Evolutionary conservation across 2,888 invertebrate species (phyloP), one percentile per base, ranked within the genome.

Genomic region (Diloba caeruleocephala): DNA sequence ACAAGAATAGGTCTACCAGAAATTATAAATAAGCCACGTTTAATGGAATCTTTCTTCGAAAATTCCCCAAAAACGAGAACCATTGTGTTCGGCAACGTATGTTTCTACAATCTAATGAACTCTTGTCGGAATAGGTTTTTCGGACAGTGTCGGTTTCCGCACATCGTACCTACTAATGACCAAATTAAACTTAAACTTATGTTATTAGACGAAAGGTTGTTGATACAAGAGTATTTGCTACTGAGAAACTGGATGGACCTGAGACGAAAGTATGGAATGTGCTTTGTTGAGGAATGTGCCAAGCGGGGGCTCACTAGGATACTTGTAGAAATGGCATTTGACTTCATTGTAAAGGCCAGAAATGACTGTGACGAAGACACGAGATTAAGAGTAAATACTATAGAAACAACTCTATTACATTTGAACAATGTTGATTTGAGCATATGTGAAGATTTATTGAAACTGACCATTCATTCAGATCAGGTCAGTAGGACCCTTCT

Each of bases 291-390:
- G 6, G 89, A 89, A 41, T 84, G 82, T 39, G 63, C 70, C 1
- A 64, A 74, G 7, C 73, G 92, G 0, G 67, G 81, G 1, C 60
- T 87, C 10, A 79, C 85, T 0, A 75, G 80, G 25, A 55, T 84
- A 2, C 59, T 88, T 0, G 48, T 90, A 0, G 87, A 89, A 72
- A 88, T 90, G 71, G 79, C 82, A 0, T 78, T 82, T 25, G 86
- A 88, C 37, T 83, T 80, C 43, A 49, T 78, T 0, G 49, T 38
- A 0, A 82, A 69, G 32, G 50, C 60, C 0, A 62, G 54, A 10
- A 23, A 34, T 0, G 58, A 55, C 0, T 46, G 39, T 0, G 37
- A 52, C 1, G 74, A 80, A 13, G 81, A 85, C 23, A 21, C 23
- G 0, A 2, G 1, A 0, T 31, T 81, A 1, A 75, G 61, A 64